A percentile compares a stretch with the other conserved stretches of the same genome.
Evolutionary conservation across 2,888 invertebrate genomes (phyloP).

Genomic region (Protonemura montana): DNA sequence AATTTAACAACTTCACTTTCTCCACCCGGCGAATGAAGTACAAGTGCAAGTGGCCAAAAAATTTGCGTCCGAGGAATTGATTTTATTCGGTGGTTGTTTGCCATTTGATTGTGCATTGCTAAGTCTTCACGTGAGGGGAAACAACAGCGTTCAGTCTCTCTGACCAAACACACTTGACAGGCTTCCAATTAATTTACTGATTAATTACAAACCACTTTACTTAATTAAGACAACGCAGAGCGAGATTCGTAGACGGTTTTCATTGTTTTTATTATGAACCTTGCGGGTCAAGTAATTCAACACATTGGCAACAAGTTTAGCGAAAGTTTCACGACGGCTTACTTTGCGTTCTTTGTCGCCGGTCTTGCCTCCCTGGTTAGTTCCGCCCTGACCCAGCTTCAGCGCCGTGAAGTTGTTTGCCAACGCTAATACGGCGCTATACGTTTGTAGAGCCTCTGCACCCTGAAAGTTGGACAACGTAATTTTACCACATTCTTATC

Average conservation of each 20-base stretch:
- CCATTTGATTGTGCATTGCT: conserved; percentile 10
- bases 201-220: not conserved
- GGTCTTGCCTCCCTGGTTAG: conserved; percentile 54
- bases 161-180: not conserved
- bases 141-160: not conserved
- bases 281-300: not conserved
- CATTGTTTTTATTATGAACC: too few relatives aligned
- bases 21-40: too few relatives aligned
- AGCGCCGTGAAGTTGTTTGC: conserved; percentile 70
- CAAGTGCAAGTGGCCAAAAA: too few relatives aligned
- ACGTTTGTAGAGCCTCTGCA: conserved; percentile 73
- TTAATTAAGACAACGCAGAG: not conserved
- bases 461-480: conserved; percentile 58
- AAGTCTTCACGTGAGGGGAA: not conserved
- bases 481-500: too few relatives aligned
- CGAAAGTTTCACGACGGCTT: conserved; percentile 15
- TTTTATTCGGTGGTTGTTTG: not conserved
- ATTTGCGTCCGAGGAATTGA: not conserved
- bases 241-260: not conserved
- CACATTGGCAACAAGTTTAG: not conserved
- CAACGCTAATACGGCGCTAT: conserved; percentile 71
- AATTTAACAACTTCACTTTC: too few relatives aligned
- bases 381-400: conserved; percentile 62
- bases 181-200: not conserved
- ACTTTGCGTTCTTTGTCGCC: conserved; percentile 53